Evolutionary conservation across 2,113 vertebrate genomes (phyloP).

Genomic region (Typhlomys cinereus): DNA sequence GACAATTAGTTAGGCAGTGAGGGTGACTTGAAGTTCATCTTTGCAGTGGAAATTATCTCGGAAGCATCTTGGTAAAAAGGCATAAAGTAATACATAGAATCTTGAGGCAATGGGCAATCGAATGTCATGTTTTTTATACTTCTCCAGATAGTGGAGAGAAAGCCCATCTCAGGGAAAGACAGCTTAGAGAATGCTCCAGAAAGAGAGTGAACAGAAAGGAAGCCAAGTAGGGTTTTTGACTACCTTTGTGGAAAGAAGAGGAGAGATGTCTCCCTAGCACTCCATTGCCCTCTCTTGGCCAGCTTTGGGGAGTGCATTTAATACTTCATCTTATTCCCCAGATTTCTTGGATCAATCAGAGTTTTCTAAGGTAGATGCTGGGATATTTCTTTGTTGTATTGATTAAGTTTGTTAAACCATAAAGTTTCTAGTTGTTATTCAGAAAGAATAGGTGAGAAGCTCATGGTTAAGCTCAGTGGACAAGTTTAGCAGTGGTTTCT

Average conservation of each 20-base stretch:
- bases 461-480: accelerated
- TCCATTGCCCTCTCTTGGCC: no score
- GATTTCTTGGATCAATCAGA: neutral
- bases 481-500: neutral
- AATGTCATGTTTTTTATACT: neutral
- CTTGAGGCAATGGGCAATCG: neutral
- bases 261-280: no score
- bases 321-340: accelerated
- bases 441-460: neutral
- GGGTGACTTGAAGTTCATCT: neutral
- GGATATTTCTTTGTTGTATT: neutral
- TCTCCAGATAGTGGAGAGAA: neutral
- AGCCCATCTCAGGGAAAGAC: neutral
- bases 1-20: neutral
- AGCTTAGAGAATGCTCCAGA: neutral
- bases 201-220: neutral
- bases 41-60: neutral
- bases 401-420: neutral
- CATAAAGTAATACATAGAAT: neutral
- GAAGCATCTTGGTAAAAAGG: neutral
- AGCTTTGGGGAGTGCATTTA: accelerated
- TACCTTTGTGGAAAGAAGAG: neutral
- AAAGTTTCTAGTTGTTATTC: neutral
- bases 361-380: neutral
- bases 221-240: neutral